Conservation (phyloP, 2,797 vertebrate species). For the Malurus splendens region DNA sequence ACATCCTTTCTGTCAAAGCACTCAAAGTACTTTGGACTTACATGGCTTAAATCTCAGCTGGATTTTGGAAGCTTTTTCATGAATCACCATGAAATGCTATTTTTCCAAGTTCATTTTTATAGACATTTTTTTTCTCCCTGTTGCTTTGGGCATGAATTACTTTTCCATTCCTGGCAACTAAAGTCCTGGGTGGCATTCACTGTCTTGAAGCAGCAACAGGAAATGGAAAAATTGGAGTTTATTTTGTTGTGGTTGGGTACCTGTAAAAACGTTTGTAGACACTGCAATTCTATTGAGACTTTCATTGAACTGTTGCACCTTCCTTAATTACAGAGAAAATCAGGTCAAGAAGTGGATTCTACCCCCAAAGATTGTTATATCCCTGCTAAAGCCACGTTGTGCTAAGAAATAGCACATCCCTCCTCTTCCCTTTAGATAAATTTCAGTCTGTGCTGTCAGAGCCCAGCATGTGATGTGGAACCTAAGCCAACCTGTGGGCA, state of each 20-base stretch:
- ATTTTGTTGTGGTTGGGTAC: neutral
- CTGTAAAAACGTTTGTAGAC: neutral
- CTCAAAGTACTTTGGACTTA: constrained; percentile 21
- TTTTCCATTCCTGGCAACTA: constrained; percentile 25
- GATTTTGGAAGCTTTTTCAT: constrained; percentile 20
- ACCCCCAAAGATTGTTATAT: constrained; percentile 6
- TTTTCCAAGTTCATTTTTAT: constrained; percentile 14
- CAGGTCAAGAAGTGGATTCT: constrained; percentile 30
- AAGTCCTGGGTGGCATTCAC: constrained; percentile 22
- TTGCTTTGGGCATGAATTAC: constrained; percentile 41
- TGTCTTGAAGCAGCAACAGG: constrained; percentile 6
- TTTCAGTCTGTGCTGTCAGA: neutral
- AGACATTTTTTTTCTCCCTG: neutral
- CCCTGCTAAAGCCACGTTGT: neutral
- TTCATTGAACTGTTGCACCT: neutral
- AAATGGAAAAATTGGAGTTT: constrained; percentile 26
- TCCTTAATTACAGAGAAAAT: constrained; percentile 46
- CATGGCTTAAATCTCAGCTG: constrained; percentile 26
- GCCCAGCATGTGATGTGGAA: neutral
- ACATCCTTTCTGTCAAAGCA: constrained; percentile 25
- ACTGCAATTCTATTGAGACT: neutral
- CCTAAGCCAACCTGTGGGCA: neutral
- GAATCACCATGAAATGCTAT: neutral
- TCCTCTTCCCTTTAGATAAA: neutral
- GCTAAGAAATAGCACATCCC: neutral